A percentile compares a stretch with the other conserved stretches of the same genome.
Evolutionary conservation across 1,140 invertebrate genomes (phyloP).

Genomic region (Hycleus cichorii): DNA sequence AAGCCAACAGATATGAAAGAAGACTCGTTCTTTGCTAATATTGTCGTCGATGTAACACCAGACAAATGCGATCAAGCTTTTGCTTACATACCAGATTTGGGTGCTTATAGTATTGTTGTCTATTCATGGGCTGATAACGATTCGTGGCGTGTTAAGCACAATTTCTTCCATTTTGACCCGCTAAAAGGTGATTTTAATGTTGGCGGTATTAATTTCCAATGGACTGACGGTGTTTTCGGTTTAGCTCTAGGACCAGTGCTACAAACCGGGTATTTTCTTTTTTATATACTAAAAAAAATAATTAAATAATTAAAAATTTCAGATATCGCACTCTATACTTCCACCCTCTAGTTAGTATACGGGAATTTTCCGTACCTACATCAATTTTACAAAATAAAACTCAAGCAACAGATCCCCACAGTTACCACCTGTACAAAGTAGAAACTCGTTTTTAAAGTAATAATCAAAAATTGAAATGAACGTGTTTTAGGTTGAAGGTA

Average conservation of each 20-base stretch:
- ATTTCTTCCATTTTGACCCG: constrained; percentile 76
- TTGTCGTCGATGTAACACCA: constrained; percentile 56
- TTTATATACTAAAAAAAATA: not conserved
- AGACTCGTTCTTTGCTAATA: constrained; percentile 65
- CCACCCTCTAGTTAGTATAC: constrained; percentile 65
- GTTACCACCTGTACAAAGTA: constrained; percentile 36
- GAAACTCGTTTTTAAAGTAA: constrained; percentile 2
- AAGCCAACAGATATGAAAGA: constrained; percentile 58
- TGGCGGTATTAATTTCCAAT: constrained; percentile 65
- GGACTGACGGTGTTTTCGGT: constrained; percentile 68
- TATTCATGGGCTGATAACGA: constrained; percentile 64
- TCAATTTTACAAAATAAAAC: constrained; percentile 62
- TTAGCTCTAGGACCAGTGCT: constrained; percentile 46
- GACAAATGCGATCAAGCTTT: constrained; percentile 63
- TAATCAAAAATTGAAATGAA: not conserved
- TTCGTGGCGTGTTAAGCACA: constrained; percentile 68
- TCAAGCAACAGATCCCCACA: constrained; percentile 34
- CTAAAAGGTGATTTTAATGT: constrained; percentile 63
- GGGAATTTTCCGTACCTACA: constrained; percentile 66
- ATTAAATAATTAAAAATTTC: not conserved
- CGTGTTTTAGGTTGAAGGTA: constrained; percentile 48
- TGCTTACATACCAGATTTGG: constrained; percentile 68
- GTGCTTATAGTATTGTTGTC: constrained; percentile 64
- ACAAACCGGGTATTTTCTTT: constrained; percentile 15
- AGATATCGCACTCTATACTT: constrained; percentile 61